Base-by-base conservation (phyloP, 2,113 vertebrate genomes). In the Amblyopsis rosae region DNA sequence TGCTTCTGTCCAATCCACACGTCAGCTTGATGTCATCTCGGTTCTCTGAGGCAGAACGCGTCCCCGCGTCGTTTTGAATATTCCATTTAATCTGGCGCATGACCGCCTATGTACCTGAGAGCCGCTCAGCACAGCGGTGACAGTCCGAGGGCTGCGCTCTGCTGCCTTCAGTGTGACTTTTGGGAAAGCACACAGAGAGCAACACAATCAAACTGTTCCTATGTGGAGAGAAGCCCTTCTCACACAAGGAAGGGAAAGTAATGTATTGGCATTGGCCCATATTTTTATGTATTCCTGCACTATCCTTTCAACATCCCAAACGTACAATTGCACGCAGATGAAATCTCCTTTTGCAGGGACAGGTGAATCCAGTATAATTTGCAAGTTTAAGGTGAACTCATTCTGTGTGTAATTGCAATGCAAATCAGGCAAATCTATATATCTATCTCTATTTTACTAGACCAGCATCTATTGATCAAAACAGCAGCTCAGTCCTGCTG, bases 201-300 rank as follows among this genome's bases (percentile, higher is more conserved):
- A 45, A 68, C 26, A 61, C 63, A 51, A 47, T 59, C 66, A 58
- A 17, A 45, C 16, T 0, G 9, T 49, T 77, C 75, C 77, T 73
- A 1, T 49, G 35, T 75, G 76, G 67, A 77, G 67, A 77, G 58
- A 74, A 51, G 5, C 16, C 72, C 78, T 67, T 76, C 65, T 70
- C 75, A 68, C 47, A 48, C 41, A 68, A 59, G 57, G 12, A 15
- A 67, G 76, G 67, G 64, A 11, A 41, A 41, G 35, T 8, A 41
- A 41, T 41, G 35, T 54, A 49, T 53, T 69, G 19, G 41, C 49
- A 51, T 51, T 65, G 55, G 57, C 73, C 19, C 53, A 75, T 8
- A 50, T 80, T 80, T 75, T 73, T 62, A 66, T 47, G 59, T 35
- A 46, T 55, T 57, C 74, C 16, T 70, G 53, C 51, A 53, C 51